phyloP scores from a whole-genome alignment of 2,113 vertebrate genomes.

The Pantherophis guttatus region DNA sequence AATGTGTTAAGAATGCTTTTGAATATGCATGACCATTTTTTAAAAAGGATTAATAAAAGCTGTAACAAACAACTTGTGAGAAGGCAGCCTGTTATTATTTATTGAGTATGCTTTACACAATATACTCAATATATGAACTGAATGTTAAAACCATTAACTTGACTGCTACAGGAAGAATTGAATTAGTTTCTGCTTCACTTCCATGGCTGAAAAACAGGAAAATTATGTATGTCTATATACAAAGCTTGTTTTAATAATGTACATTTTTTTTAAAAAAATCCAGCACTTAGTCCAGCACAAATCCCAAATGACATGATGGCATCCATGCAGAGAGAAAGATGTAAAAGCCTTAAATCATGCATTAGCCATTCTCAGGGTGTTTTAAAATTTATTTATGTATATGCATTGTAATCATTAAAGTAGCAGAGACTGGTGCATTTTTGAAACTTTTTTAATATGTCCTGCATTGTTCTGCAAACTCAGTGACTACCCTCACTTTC shows the following conservation, averaged over 20 bases:
- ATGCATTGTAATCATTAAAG: not conserved
- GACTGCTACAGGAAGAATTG: constrained; percentile 40
- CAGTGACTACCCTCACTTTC: not conserved
- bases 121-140: constrained; percentile 8
- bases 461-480: not conserved
- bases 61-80: constrained; percentile 49
- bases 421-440: not conserved
- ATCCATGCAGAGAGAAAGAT: not conserved
- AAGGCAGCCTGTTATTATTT: constrained; percentile 31
- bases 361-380: not conserved
- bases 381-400: not conserved
- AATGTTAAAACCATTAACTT: constrained; percentile 58
- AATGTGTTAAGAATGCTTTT: constrained; percentile 37
- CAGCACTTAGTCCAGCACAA: not conserved
- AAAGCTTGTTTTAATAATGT: constrained; percentile 8
- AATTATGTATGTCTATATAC: not conserved
- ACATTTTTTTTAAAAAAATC: not conserved
- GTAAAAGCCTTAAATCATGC: not conserved
- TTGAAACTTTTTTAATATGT: not conserved
- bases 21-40: constrained; percentile 36
- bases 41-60: constrained; percentile 53
- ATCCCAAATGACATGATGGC: not conserved
- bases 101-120: constrained; percentile 28
- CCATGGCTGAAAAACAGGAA: constrained; percentile 27
- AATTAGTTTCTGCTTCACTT: constrained; percentile 37